Base-by-base conservation (phyloP, 2,797 vertebrate species). In the Spinus pinus region DNA sequence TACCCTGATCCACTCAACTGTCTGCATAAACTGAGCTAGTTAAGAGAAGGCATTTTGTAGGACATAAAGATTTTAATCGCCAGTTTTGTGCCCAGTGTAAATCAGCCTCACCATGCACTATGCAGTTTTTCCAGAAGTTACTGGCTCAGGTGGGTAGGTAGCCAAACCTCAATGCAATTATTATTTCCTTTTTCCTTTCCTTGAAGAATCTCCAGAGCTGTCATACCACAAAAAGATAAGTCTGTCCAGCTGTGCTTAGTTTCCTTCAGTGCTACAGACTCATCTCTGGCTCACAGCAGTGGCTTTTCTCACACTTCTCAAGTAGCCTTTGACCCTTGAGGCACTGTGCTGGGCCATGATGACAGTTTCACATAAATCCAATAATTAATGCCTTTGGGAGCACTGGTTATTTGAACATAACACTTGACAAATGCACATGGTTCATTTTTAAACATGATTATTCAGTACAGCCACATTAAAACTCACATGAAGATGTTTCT, bases 11-110 rank as follows among this genome's bases (percentile, higher is more conserved):
- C 53, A 62, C 64, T 92, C 90, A 93, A 88, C 90, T 92, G 67
- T 81, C 86, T 77, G 77, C 1, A 0, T 86, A 93, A 95, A 95
- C 86, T 17, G 62, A 90, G 78, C 74, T 88, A 54, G 60, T 86
- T 79, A 95, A 88, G 56, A 86, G 60, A 93, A 90, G 30, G 56
- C 58, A 93, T 88, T 93, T 90, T 88, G 44, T 78, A 90, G 92
- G 60, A 79, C 56, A 65, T 51, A 37, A 81, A 88, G 85, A 84
- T 86, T 92, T 72, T 74, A 95, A 62, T n/a, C 66, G 28, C 9
- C 64, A 89, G 23, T 56, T 73, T 77, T 94, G 49, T 79, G 35
- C 31, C 44, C 71, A 42, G 14, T 64, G 58, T 90, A 94, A 81
- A 95, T 79, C 73, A 66, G 31, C 56, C 47, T 65, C 2, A 2